Conservation (phyloP, 2,113 vertebrate species). For the Ptilorrhoa leucosticta region DNA sequence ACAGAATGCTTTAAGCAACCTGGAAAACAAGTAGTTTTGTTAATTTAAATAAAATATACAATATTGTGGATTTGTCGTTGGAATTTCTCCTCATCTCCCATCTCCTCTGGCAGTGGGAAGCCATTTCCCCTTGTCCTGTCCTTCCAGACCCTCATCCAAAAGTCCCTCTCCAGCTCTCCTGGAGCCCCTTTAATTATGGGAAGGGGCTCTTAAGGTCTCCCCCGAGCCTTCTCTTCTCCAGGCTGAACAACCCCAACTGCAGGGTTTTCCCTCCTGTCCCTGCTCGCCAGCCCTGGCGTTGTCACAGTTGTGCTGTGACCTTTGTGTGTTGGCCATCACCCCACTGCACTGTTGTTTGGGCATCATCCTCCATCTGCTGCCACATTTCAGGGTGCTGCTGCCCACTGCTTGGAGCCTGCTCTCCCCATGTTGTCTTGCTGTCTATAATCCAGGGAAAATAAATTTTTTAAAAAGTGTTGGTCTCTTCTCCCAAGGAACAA, state of each 20-base stretch:
- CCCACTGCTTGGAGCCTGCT: not conserved
- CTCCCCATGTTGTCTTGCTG: not conserved
- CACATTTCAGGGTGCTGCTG: not conserved
- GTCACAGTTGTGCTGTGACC: not conserved
- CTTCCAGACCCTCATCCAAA: not conserved
- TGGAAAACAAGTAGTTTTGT: conserved; percentile 38
- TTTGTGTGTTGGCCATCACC: not conserved
- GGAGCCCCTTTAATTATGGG: not conserved
- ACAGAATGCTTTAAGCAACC: conserved; percentile 21
- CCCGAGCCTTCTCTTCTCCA: not conserved
- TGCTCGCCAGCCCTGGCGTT: not conserved
- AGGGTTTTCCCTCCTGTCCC: not conserved
- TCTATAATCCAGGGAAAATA: not conserved
- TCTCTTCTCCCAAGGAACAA: not conserved
- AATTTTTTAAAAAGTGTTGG: accelerated
- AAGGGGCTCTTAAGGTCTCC: not conserved
- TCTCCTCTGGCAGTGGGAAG: not conserved
- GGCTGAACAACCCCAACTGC: not conserved
- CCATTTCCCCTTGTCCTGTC: not conserved
- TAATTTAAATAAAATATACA: conserved; percentile 63
- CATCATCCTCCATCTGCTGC: not conserved
- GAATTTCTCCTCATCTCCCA: not conserved
- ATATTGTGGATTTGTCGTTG: not conserved
- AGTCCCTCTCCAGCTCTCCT: not conserved
- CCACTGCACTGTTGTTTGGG: not conserved